Base-by-base conservation (phyloP, 2,113 vertebrate species). In the Ictalurus furcatus region DNA sequence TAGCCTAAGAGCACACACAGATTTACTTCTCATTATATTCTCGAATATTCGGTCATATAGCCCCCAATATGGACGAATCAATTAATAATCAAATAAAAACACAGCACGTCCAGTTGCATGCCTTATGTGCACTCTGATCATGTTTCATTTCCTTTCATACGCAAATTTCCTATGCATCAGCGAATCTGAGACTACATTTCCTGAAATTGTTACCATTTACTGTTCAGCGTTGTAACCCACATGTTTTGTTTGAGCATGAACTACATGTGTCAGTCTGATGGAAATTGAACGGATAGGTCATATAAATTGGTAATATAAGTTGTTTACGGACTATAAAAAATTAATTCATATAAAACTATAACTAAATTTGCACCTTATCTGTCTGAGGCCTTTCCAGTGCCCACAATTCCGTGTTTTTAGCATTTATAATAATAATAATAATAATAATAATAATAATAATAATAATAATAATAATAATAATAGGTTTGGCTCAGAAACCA, bases 201-300 rank as follows among this genome's bases (percentile, higher is more conserved):
- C 58, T 83, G 56, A 61, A 61, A 61, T 63, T 30, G n/a, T 52
- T 74, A 56, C 30, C n/a, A 74, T 85, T 78, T 88, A 58, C 73
- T 65, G 87, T 81, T 85, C 67, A 87, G 82, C 80, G 19, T 23
- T 34, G 56, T 30, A 76, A 81, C 83, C 67, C 56, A 40, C 54
- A 83, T 61, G 81, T 63, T 83, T 61, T 61, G 17, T 83, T 40
- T 40, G 19, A 61, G 56, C 30, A 82, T 37, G 80, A 61, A 9
- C 56, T 83, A 25, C 30, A 40, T 25, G 81, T 83, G 56, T 25
- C 56, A 40, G 7, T 61, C 58, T 40, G 30, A 37, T 25, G 16
- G 81, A 61, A 63, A 44, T 63, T 21, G 58, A 63, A 40, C 6
- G 34, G 11, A 40, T 25, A 63, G 4, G 5, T 84, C 40, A 40